These are phyloP conservation scores for Myotis findleyi DNA, from an alignment of 2,797 vertebrate genomes.

Conservation along the genomic window DNA sequence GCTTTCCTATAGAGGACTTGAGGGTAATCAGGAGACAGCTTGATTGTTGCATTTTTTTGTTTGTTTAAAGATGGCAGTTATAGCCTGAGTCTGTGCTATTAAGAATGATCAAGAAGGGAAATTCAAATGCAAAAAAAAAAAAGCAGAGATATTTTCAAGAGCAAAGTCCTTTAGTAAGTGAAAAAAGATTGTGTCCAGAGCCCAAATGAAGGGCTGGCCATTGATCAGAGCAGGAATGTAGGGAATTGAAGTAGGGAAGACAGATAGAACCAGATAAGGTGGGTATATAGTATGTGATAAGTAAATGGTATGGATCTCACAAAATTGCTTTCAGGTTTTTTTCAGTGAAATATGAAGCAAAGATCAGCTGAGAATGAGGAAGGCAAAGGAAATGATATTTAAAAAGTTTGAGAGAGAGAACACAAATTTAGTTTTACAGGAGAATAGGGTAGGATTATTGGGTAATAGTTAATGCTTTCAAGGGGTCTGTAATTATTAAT, in stretches of 20 bases:
- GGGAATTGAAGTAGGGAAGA: neutral
- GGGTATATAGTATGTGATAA: neutral
- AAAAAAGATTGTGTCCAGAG: neutral
- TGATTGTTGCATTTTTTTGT: neutral
- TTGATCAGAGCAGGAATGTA: neutral
- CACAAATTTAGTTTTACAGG: neutral
- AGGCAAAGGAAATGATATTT: neutral
- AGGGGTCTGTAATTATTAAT: neutral
- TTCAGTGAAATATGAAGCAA: conserved; percentile 3
- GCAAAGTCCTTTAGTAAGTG: neutral
- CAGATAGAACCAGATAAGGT: neutral
- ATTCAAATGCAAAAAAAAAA: neutral
- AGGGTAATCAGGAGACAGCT: neutral
- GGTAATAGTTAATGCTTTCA: neutral
- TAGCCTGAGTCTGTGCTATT: neutral
- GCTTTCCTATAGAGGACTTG: neutral
- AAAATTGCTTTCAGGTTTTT: neutral
- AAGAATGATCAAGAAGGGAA: neutral
- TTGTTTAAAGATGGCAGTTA: neutral
- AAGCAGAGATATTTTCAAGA: neutral
- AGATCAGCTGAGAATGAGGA: neutral
- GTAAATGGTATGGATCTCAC: neutral
- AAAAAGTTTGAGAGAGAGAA: neutral
- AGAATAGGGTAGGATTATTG: neutral
- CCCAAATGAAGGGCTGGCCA: neutral